A percentile compares a stretch with the other conserved stretches of the same genome.
These are phyloP conservation scores for Bradypodion ventrale DNA, from an alignment of 2,797 vertebrate genomes.

Conservation along the genomic window DNA sequence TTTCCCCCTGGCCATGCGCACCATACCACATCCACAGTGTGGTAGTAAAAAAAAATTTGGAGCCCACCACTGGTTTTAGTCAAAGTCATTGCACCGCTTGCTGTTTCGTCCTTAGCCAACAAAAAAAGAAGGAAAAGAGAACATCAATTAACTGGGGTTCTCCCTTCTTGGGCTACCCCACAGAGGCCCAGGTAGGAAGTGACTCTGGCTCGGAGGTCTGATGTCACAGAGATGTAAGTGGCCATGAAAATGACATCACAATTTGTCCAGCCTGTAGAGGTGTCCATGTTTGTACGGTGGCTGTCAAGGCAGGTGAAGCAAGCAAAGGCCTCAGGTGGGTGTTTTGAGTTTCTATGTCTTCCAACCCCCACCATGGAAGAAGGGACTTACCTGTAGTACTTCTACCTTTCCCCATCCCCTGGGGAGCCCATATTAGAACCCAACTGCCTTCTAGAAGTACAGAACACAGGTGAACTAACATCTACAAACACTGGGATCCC, in stretches of 20 bases:
- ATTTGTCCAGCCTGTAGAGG: background rate
- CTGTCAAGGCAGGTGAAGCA: background rate
- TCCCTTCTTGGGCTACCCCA: background rate
- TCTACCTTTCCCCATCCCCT: too few species aligned
- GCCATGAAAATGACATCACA: conserved; percentile 11
- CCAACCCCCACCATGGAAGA: too few species aligned
- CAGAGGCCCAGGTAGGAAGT: background rate
- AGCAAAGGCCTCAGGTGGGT: background rate
- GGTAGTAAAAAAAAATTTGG: too few species aligned
- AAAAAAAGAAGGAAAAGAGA: background rate
- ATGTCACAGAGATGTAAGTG: background rate
- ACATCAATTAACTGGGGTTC: background rate
- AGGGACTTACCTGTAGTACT: too few species aligned
- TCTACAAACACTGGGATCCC: background rate
- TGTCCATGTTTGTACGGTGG: background rate
- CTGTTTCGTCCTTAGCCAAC: background rate
- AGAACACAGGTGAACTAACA: background rate
- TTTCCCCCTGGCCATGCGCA: too few species aligned
- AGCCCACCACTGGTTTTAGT: too few species aligned
- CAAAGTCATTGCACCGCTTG: background rate
- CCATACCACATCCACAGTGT: too few species aligned
- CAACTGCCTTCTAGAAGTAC: conserved; percentile 3
- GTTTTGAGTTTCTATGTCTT: rapidly evolving
- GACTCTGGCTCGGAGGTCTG: background rate
- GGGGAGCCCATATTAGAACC: too few species aligned